Evolutionary conservation across 2,797 vertebrate species (phyloP).

Genomic region (Acrocephalus scirpaceus): DNA sequence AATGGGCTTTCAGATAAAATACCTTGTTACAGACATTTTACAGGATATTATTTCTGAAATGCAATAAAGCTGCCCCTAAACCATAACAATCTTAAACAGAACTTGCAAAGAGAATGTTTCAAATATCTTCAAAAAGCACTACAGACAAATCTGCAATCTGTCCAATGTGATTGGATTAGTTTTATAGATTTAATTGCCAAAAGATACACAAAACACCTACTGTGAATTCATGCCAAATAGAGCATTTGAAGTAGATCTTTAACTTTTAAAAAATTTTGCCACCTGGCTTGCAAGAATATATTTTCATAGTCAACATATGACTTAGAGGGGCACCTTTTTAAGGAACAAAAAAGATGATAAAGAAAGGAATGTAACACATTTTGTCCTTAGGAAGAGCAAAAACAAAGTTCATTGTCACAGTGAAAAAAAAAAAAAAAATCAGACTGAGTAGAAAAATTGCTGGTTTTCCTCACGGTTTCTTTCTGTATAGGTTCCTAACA

Average conservation of each 20-base stretch:
- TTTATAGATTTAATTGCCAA: background rate
- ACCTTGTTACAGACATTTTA: constrained; percentile 35
- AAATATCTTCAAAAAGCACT: constrained; percentile 8
- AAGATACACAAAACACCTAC: background rate
- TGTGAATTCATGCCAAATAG: background rate
- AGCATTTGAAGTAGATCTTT: background rate
- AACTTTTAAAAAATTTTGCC: background rate
- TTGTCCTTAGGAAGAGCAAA: background rate
- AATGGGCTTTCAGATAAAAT: constrained; percentile 58
- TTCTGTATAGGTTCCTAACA: background rate
- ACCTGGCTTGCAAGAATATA: background rate
- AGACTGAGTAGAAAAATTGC: background rate
- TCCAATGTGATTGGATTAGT: background rate
- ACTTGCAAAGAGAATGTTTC: constrained; percentile 7
- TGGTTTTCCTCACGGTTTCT: background rate
- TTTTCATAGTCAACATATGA: background rate
- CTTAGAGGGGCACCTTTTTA: background rate
- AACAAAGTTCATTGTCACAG: background rate
- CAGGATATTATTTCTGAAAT: constrained; percentile 59
- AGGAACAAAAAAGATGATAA: background rate
- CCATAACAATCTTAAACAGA: background rate
- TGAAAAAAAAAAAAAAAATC: background rate
- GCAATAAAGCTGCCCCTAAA: constrained; percentile 16
- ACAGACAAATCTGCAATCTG: background rate
- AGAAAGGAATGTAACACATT: background rate